Conservation (phyloP, 1,140 invertebrate genomes). For the Nebria ingens region DNA sequence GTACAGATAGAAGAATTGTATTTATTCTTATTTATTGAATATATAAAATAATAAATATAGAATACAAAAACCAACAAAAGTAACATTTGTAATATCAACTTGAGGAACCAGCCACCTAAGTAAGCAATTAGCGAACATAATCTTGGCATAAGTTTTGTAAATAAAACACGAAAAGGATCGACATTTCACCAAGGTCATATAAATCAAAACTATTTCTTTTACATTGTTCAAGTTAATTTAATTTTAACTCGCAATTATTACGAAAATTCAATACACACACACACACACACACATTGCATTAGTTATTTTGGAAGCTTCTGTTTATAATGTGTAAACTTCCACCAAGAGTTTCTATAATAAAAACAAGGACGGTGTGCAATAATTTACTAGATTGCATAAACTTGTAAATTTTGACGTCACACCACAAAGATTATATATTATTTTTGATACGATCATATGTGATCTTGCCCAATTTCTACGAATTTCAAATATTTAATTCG, state of each 20-base stretch:
- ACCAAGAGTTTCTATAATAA: slow-evolving; percentile 1
- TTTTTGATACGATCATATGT: too few species aligned
- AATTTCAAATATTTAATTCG: too few species aligned
- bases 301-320: slow-evolving; percentile 1
- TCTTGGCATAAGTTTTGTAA: background rate
- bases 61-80: too few species aligned
- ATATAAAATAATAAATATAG: too few species aligned
- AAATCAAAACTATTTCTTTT: background rate
- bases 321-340: slow-evolving; percentile 1
- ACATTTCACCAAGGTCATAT: background rate
- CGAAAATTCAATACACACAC: background rate
- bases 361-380: slow-evolving; percentile 2
- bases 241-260: background rate
- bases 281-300: background rate
- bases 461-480: too few species aligned
- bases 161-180: background rate
- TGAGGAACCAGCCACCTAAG: too few species aligned
- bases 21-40: too few species aligned
- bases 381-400: background rate
- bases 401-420: slow-evolving; percentile 1
- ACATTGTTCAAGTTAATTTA: background rate
- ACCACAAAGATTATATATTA: too few species aligned
- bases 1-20: too few species aligned
- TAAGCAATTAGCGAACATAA: background rate
- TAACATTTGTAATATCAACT: too few species aligned